Evolutionary conservation across 2,888 invertebrate genomes (phyloP).

Genomic region (Lasius fuliginosus): DNA sequence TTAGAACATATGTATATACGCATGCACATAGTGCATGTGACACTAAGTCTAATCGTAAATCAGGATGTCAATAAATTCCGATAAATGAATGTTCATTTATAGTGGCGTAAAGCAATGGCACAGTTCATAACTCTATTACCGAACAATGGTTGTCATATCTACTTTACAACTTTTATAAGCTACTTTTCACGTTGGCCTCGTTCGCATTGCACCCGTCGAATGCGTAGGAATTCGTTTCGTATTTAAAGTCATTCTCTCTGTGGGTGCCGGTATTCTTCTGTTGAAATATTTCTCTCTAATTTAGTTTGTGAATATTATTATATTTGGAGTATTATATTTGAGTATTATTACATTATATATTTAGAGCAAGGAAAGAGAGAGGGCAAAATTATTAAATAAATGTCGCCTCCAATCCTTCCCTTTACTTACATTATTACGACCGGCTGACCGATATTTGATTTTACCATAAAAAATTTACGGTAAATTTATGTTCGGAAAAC

Average conservation of each 20-base stretch:
- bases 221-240: conserved; percentile 59
- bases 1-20: neutral
- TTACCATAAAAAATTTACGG: neutral
- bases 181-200: conserved; percentile 69
- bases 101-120: neutral
- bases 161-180: conserved; percentile 40
- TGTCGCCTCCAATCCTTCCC: neutral
- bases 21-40: neutral
- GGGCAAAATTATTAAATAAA: neutral
- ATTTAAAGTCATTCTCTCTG: conserved; percentile 60
- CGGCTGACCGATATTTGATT: neutral
- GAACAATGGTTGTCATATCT: conserved; percentile 36
- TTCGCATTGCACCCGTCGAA: conserved; percentile 54
- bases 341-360: neutral
- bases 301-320: neutral
- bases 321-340: neutral
- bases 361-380: neutral
- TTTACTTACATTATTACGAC: neutral
- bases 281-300: neutral
- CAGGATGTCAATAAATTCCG: conserved; percentile 28
- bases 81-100: conserved; percentile 34
- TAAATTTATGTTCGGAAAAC: neutral
- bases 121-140: conserved; percentile 21
- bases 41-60: conserved; percentile 26
- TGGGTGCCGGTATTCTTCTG: neutral